Evolutionary conservation across 2,113 vertebrate species (phyloP).

Genomic region (Sclerurus mexicanus): DNA sequence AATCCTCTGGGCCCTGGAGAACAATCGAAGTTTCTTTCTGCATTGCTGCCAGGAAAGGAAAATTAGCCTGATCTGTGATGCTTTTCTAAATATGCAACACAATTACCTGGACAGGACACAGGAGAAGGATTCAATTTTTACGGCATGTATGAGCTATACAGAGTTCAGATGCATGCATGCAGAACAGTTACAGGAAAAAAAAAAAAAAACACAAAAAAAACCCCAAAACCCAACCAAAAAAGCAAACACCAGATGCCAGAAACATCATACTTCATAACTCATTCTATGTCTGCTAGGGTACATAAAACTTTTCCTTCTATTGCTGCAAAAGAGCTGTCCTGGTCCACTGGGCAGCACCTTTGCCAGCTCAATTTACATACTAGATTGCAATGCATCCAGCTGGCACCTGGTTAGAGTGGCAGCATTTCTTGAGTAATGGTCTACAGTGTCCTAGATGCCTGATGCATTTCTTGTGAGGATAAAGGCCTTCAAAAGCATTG

Average conservation of each 20-base stretch:
- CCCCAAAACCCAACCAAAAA: neutral
- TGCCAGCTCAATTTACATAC: neutral
- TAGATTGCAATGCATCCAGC: rapidly evolving
- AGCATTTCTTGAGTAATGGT: neutral
- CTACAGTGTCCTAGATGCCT: neutral
- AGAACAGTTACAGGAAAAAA: neutral
- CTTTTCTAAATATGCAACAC: neutral
- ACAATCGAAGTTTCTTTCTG: neutral
- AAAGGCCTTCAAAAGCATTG: neutral
- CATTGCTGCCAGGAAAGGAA: neutral
- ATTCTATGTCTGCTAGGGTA: neutral
- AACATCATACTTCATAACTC: neutral
- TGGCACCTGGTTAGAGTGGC: neutral
- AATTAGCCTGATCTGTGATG: neutral
- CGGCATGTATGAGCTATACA: neutral
- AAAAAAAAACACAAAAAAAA: neutral
- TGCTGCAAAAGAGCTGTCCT: neutral
- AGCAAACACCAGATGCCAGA: neutral
- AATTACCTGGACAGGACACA: neutral
- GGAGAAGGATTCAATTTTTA: neutral
- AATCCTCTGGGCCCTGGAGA: neutral
- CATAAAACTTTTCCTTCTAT: neutral
- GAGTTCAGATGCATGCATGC: neutral
- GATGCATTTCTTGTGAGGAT: neutral
- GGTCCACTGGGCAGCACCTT: neutral